Percentiles rank a stretch among this genome's conserved stretches.
phyloP scores from a whole-genome alignment of 2,888 invertebrate genomes.

The Creontiades dilutus region DNA sequence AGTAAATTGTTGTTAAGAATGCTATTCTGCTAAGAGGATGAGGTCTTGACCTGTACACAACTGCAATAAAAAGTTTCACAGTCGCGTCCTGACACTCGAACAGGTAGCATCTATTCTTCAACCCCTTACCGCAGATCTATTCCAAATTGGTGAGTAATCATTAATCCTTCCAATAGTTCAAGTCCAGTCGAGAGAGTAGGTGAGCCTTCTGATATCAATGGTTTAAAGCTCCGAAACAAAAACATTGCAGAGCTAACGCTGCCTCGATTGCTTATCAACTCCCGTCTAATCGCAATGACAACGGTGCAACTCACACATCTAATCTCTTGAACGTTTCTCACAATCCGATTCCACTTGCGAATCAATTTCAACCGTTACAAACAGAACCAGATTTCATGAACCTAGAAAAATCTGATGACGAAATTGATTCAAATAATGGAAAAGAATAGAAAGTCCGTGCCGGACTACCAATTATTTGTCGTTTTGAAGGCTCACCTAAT shows the following conservation, averaged over 20 bases:
- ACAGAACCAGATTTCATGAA: not conserved
- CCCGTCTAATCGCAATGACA: not conserved
- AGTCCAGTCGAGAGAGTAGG: not conserved
- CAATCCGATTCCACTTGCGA: too few species aligned
- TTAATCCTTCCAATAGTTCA: not conserved
- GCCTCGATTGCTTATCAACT: not conserved
- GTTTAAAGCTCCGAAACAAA: constrained; percentile 8
- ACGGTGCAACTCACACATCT: too few species aligned
- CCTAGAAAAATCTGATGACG: not conserved
- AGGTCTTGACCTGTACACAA: too few species aligned
- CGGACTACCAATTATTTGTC: constrained; percentile 2
- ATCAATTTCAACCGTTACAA: not conserved
- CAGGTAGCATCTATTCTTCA: not conserved
- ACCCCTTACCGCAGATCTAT: not conserved
- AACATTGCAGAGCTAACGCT: not conserved
- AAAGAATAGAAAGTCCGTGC: not conserved
- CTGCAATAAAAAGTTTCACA: too few species aligned
- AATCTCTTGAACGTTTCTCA: too few species aligned
- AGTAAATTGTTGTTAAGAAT: too few species aligned
- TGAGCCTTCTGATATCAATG: not conserved
- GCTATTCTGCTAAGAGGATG: too few species aligned
- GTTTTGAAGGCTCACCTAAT: constrained; percentile 14
- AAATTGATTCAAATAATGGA: not conserved
- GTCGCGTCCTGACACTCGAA: constrained; percentile 13
- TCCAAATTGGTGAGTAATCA: not conserved